Evolutionary conservation across 1,140 invertebrate genomes (phyloP).

Genomic region (Glossosoma conforme): DNA sequence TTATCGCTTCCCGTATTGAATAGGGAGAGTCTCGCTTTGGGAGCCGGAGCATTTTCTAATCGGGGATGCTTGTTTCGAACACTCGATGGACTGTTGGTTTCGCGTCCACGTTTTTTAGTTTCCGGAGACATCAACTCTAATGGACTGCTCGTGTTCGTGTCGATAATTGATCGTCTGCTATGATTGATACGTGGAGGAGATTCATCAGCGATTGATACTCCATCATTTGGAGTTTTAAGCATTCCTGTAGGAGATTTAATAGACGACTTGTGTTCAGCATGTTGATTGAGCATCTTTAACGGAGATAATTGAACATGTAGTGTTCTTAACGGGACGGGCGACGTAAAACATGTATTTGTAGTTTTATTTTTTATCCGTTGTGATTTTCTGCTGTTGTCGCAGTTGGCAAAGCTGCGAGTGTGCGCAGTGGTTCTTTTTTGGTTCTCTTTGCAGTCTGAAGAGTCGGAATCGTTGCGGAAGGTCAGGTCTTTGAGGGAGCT

Average conservation of each 20-base stretch:
- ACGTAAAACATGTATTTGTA: too few relatives aligned
- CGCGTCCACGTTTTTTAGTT: too few relatives aligned
- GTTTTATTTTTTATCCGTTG: neutral
- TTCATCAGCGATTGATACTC: slow-evolving; percentile 1
- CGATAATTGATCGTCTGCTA: slow-evolving; percentile 1
- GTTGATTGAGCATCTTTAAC: slow-evolving; percentile 29
- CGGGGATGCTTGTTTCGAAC: slow-evolving; percentile 36
- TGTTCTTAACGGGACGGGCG: too few relatives aligned
- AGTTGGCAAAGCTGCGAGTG: too few relatives aligned
- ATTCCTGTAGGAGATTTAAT: slow-evolving; percentile 45
- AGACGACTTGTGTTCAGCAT: slow-evolving; percentile 39
- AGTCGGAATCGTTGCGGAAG: slow-evolving; percentile 43
- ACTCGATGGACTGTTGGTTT: too few relatives aligned
- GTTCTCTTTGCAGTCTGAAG: slow-evolving; percentile 45
- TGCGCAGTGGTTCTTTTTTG: too few relatives aligned
- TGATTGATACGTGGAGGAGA: slow-evolving; percentile 13
- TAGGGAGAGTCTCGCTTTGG: slow-evolving; percentile 43
- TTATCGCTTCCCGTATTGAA: slow-evolving; percentile 42
- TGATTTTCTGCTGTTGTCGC: too few relatives aligned
- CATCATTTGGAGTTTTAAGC: slow-evolving; percentile 51
- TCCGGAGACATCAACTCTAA: too few relatives aligned
- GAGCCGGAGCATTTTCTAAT: slow-evolving; percentile 32
- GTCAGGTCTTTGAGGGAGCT: slow-evolving; percentile 48
- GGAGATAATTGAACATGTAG: too few relatives aligned
- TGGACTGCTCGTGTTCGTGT: neutral